Conservation (phyloP, 2,888 invertebrate genomes). For the Chaetoderma sp. region DNA sequence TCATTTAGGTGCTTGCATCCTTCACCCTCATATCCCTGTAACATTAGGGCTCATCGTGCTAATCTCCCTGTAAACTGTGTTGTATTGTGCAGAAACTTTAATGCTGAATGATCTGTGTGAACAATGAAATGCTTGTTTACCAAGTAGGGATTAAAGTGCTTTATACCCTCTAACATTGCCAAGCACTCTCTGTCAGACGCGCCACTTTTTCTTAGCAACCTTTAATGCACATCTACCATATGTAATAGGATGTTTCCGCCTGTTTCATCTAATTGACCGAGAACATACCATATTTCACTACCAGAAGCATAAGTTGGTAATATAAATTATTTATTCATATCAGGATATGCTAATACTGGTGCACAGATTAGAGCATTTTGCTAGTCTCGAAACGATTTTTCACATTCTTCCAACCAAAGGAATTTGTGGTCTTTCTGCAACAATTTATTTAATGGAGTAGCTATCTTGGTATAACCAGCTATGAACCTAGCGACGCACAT, state of each 20-base stretch:
- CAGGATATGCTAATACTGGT: not conserved
- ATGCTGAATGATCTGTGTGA: not conserved
- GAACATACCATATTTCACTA: not conserved
- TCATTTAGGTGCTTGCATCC: no score
- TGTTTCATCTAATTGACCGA: not conserved
- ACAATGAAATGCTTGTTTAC: not conserved
- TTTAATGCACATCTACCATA: not conserved
- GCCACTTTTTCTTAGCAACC: not conserved
- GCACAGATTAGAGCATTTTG: not conserved
- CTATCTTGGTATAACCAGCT: not conserved
- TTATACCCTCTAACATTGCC: not conserved
- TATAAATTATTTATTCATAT: not conserved
- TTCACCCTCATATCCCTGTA: not conserved
- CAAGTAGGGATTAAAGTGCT: not conserved
- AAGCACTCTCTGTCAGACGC: no score
- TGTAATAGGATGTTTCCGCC: not conserved
- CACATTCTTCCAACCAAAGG: not conserved
- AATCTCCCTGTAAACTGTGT: not conserved
- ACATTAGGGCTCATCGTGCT: not conserved
- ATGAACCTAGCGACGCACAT: not conserved
- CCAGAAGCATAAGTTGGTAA: not conserved
- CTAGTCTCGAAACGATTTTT: not conserved
- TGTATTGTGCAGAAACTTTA: not conserved
- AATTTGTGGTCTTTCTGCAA: not conserved
- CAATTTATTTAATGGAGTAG: not conserved